Evolutionary conservation across 1,140 invertebrate genomes (phyloP).

Genomic region (Babylonia areolata): DNA sequence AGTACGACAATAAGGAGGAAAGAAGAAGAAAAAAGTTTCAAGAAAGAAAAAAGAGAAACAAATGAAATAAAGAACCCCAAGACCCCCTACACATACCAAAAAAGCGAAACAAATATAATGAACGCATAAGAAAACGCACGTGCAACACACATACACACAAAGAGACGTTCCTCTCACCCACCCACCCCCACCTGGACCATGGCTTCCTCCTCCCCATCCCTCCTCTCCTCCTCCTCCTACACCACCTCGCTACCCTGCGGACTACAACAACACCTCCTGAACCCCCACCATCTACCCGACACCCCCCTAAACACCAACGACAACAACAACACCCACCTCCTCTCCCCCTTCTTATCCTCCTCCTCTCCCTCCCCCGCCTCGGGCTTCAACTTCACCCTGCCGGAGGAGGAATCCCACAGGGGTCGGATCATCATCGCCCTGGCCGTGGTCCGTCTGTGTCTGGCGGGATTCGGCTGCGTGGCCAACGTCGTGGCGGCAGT

Average conservation of each 20-base stretch:
- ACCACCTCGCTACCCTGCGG: too few relatives aligned
- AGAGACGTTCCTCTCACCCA: background rate
- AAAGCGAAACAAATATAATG: too few relatives aligned
- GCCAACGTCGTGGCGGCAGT: conserved; percentile 53
- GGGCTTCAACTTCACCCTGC: background rate
- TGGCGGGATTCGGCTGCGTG: conserved; percentile 77
- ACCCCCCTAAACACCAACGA: background rate
- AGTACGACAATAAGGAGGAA: background rate
- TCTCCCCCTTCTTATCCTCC: background rate
- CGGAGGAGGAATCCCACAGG: background rate
- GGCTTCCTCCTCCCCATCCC: background rate
- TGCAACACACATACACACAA: background rate
- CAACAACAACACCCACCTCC: background rate
- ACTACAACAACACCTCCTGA: too few relatives aligned
- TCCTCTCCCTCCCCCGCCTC: background rate
- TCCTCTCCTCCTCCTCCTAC: too few relatives aligned
- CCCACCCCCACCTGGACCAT: background rate
- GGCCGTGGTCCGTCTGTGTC: conserved; percentile 31
- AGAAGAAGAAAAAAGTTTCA: background rate
- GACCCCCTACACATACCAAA: background rate
- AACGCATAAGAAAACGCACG: background rate
- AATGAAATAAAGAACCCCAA: too few relatives aligned
- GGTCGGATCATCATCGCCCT: conserved; percentile 30
- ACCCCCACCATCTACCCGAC: background rate
- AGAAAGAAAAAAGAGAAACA: background rate